These are phyloP conservation scores for Steinernema scapterisci DNA, from an alignment of 2,888 invertebrate species.

Conservation along the genomic window DNA sequence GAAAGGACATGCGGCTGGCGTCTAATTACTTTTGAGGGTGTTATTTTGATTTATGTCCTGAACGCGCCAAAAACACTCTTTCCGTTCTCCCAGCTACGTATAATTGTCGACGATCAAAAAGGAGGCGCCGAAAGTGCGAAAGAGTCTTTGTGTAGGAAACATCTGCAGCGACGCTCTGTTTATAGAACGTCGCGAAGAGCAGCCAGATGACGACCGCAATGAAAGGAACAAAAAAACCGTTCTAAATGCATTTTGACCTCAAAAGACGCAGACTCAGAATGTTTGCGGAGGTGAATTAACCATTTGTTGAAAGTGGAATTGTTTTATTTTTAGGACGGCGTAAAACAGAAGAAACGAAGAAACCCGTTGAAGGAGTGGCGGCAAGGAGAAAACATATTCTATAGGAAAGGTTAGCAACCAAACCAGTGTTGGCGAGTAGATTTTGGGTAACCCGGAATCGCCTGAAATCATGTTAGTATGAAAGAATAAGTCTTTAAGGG, in stretches of 20 bases:
- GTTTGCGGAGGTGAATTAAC: neutral
- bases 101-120: neutral
- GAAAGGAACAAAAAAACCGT: neutral
- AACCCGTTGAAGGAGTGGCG: neutral
- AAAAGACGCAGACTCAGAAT: neutral
- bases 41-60: constrained; percentile 18
- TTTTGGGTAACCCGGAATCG: neutral
- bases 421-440: neutral
- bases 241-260: too few relatives aligned
- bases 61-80: constrained; percentile 1
- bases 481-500: too few relatives aligned
- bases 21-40: neutral
- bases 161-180: constrained; percentile 1
- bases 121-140: constrained; percentile 16
- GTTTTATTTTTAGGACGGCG: neutral
- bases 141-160: neutral
- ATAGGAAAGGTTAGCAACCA: neutral
- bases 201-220: neutral
- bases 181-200: neutral
- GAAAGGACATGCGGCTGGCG: neutral
- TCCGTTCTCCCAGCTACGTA: neutral
- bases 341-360: constrained; percentile 2
- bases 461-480: neutral
- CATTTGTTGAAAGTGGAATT: too few relatives aligned
- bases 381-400: neutral